Base-by-base conservation (phyloP, 2,888 invertebrate genomes). In the Ichneumoninae sp. region DNA sequence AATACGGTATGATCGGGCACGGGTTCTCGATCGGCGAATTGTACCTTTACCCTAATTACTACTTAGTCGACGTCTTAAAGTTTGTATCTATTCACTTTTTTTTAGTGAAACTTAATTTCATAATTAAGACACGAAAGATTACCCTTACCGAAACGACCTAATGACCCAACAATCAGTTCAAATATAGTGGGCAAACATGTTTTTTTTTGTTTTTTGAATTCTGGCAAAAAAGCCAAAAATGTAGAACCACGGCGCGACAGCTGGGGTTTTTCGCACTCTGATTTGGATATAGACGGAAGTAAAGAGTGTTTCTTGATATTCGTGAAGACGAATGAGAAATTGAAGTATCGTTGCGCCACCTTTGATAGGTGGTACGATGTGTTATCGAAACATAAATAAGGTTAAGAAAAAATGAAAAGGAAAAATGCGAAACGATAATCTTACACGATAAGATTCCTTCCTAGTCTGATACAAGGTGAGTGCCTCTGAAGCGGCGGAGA, bases 381-480 rank as follows among this genome's bases (percentile, higher is more conserved):
- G 22, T 40, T 7, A 71, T 22, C 47, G 7, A 69, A 19, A 22
- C 19, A 13, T 36, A 16, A 63, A 33, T 16, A 33, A 33, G n/a
- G 63, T 63, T 33, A 19, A 19, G 8, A 3, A 22, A 44, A 26
- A 47, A 47, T 40, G 13, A 26, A 36, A n/a, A 30, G 16, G 26
- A 30, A 36, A 40, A 71, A 60, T 16, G 57, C 22, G 40, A 57
- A 16, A 19, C 7, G 57, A 33, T 33, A 47, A 13, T 30, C 33
- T 74, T 50, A 63, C 33, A 33, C 57, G 57, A 60, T 60, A 16
- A 60, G 8, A 73, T 30, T 1, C 60, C 44, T 57, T 73, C 26
- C 60, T 26, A 60, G 57, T 71, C 57, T 36, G 57, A 57, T 70
- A 33, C 30, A 52, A 50, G 50, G n/a, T 19, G 33, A 8, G 52